Evolutionary conservation across 2,113 vertebrate species (phyloP).

Genomic region (Haplotaxodon microlepis): DNA sequence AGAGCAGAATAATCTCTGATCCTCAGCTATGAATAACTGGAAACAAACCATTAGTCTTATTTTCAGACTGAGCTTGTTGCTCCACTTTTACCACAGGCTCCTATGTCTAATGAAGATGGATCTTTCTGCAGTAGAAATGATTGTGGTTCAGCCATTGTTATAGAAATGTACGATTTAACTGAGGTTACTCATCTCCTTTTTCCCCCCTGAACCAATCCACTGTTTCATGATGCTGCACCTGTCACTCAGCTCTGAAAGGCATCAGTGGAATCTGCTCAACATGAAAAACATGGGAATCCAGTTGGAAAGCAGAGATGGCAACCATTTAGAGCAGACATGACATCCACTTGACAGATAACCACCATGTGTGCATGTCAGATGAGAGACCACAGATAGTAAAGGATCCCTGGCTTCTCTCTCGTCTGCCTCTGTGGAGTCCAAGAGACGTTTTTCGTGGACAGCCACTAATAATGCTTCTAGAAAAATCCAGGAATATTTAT

Average conservation of each 20-base stretch:
- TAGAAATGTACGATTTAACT: slow-evolving; percentile 14
- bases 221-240: slow-evolving; percentile 33
- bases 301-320: slow-evolving; percentile 55
- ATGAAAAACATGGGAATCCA: slow-evolving; percentile 61
- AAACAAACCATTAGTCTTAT: neutral
- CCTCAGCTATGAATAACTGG: slow-evolving; percentile 7
- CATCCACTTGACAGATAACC: slow-evolving; percentile 52
- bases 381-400: slow-evolving; percentile 30
- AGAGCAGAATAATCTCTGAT: slow-evolving; percentile 8
- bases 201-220: neutral
- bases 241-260: slow-evolving; percentile 51
- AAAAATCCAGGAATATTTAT: neutral
- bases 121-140: slow-evolving; percentile 3
- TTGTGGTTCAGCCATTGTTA: slow-evolving; percentile 1
- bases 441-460: neutral
- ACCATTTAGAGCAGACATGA: slow-evolving; percentile 65
- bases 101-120: slow-evolving; percentile 35
- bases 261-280: slow-evolving; percentile 42
- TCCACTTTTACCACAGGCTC: neutral
- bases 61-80: slow-evolving; percentile 4
- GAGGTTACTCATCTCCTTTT: neutral
- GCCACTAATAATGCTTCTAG: neutral
- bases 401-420: slow-evolving; percentile 20
- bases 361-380: slow-evolving; percentile 55
- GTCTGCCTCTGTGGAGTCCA: slow-evolving; percentile 11